Evolutionary conservation across 2,113 vertebrate genomes (phyloP).

Genomic region (Gadus macrocephalus): DNA sequence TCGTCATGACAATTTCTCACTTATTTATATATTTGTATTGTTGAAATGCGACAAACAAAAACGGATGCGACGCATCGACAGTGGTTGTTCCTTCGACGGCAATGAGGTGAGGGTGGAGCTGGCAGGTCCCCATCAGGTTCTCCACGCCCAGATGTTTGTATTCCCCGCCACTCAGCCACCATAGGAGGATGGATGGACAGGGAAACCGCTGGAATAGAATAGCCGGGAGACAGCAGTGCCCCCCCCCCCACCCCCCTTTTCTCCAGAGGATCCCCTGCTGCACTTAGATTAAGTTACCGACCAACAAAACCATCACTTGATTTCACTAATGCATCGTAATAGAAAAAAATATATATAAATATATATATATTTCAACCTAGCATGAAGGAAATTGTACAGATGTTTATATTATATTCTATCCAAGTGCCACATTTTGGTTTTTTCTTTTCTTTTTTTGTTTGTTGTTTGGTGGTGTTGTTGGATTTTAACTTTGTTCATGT

Average conservation of each 20-base stretch:
- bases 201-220: neutral
- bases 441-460: neutral
- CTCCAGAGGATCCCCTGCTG: too few species aligned
- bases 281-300: constrained; percentile 17
- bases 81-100: neutral
- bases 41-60: constrained; percentile 4
- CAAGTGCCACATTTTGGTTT: constrained; percentile 63
- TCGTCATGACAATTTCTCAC: constrained; percentile 17
- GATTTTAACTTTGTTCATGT: constrained; percentile 56
- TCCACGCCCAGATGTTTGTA: too few species aligned
- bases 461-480: constrained; percentile 54
- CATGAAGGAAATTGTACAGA: constrained; percentile 71
- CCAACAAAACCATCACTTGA: constrained; percentile 31
- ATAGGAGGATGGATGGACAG: constrained; percentile 18
- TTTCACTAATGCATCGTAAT: constrained; percentile 54
- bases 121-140: too few species aligned
- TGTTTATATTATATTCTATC: constrained; percentile 72
- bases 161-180: too few species aligned
- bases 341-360: constrained; percentile 26
- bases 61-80: neutral
- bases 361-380: constrained; percentile 47
- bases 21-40: constrained; percentile 16
- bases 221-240: neutral
- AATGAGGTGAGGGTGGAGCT: neutral
- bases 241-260: constrained; percentile 2